phyloP scores from a whole-genome alignment of 2,113 vertebrate species.

The Coracopsis vasa region DNA sequence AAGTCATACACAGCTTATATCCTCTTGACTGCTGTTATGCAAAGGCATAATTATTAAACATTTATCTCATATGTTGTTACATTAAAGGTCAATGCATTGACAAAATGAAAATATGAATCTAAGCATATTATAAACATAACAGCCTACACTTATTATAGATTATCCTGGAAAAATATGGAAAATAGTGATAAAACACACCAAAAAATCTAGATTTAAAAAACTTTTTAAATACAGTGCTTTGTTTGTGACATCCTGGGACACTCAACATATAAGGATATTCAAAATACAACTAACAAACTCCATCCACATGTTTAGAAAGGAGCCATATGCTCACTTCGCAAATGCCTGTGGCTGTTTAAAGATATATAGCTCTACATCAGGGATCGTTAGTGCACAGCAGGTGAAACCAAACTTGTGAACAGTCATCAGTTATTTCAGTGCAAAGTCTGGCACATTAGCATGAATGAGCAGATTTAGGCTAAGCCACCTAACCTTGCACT shows the following conservation, averaged over 20 bases:
- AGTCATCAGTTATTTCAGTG: background rate
- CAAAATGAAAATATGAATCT: background rate
- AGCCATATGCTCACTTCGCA: conserved; percentile 4
- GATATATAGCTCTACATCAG: background rate
- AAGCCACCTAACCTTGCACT: background rate
- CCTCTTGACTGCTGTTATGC: background rate
- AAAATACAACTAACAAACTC: background rate
- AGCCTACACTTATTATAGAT: background rate
- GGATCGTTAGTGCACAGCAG: background rate
- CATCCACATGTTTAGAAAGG: background rate
- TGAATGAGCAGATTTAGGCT: background rate
- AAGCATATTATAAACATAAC: background rate
- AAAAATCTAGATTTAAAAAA: background rate
- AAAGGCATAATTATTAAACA: background rate
- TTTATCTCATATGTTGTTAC: background rate
- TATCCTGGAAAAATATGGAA: background rate
- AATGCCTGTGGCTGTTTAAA: background rate
- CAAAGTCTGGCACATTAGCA: conserved; percentile 11
- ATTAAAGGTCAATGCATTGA: background rate
- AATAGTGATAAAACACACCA: background rate
- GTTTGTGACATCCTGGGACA: background rate
- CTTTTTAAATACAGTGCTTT: background rate
- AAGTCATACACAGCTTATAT: background rate
- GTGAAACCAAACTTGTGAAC: conserved; percentile 40
- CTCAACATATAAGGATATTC: background rate